Evolutionary conservation across 2,113 vertebrate species (phyloP).

Genomic region (Panurus biarmicus): DNA sequence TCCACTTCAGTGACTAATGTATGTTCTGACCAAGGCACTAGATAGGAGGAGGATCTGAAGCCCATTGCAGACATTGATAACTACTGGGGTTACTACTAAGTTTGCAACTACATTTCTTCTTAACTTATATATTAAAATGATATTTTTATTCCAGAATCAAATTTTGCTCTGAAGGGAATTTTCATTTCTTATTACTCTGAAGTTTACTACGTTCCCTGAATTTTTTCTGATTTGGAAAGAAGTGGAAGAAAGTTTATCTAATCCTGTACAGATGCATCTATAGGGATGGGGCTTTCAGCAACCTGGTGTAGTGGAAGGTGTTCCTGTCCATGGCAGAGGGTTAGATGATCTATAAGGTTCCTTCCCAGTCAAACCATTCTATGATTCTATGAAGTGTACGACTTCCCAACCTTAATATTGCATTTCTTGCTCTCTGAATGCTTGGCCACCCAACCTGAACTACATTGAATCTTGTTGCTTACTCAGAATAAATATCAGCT

Average conservation of each 20-base stretch:
- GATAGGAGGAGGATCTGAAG: background rate
- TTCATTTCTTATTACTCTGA: background rate
- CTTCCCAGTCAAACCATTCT: background rate
- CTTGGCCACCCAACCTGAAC: conserved; percentile 21
- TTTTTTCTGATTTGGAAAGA: background rate
- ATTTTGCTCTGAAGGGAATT: background rate
- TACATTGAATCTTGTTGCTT: background rate
- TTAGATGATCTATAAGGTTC: background rate
- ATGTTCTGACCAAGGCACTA: background rate
- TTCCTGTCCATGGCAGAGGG: background rate
- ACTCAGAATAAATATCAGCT: background rate
- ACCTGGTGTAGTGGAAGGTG: background rate
- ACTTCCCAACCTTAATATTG: background rate
- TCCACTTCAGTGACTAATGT: background rate
- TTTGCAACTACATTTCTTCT: background rate
- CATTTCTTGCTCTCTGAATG: background rate
- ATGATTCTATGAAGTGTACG: background rate
- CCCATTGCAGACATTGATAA: background rate
- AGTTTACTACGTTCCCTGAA: background rate
- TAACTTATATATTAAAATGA: background rate
- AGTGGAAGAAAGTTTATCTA: background rate
- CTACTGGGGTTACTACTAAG: background rate
- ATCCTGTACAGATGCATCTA: background rate
- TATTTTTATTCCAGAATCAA: background rate
- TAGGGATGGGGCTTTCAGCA: background rate